These are phyloP conservation scores for Dromococcyx pavoninus DNA, from an alignment of 2,797 vertebrate genomes.

Conservation along the genomic window DNA sequence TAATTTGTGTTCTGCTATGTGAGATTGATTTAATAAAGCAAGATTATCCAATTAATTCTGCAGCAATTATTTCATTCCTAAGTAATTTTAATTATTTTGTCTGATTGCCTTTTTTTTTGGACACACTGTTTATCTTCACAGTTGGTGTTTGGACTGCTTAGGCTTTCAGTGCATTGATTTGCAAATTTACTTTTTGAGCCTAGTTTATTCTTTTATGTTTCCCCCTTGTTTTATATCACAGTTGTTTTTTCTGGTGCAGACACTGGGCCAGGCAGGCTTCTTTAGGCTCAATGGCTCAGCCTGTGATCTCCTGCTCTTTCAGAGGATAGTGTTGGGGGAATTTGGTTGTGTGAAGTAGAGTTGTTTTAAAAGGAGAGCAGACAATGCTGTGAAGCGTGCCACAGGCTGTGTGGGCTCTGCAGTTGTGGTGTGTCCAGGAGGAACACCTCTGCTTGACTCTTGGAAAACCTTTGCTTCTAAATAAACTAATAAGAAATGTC, in stretches of 20 bases:
- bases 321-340: not conserved
- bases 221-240: not conserved
- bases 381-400: not conserved
- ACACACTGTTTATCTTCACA: not conserved
- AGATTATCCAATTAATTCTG: not conserved
- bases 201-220: not conserved
- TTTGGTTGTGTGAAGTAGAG: not conserved
- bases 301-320: not conserved
- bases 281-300: not conserved
- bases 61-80: not conserved
- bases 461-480: not conserved
- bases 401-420: rapidly evolving
- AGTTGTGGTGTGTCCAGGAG: not conserved
- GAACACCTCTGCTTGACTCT: not conserved
- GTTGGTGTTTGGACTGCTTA: not conserved
- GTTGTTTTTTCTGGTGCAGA: not conserved
- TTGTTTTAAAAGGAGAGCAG: not conserved
- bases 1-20: not conserved
- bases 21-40: constrained; percentile 1
- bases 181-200: not conserved
- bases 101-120: not conserved
- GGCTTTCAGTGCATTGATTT: not conserved
- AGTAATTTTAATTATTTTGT: not conserved
- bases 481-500: not conserved
- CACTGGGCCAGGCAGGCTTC: not conserved